Evolutionary conservation across 2,888 invertebrate species (phyloP).

Genomic region (Bursaphelenchus okinawaensis): DNA sequence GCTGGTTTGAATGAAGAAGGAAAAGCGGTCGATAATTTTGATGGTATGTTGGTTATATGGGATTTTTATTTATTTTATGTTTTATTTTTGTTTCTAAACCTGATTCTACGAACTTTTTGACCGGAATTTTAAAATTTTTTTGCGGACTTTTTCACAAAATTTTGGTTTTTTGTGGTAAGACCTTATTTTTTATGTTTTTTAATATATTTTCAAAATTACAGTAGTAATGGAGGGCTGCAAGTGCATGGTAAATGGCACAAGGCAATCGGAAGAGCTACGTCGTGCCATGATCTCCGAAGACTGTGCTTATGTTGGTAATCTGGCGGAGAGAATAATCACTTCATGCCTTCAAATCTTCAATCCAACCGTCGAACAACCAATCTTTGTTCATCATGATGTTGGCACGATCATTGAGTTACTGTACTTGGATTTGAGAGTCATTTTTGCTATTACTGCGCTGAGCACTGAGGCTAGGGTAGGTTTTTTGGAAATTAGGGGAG

Average conservation of each 20-base stretch:
- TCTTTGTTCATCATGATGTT: constrained; percentile 15
- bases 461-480: constrained; percentile 23
- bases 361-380: constrained; percentile 16
- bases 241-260: constrained; percentile 21
- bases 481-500: too few relatives aligned
- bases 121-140: neutral
- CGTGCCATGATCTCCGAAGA: neutral
- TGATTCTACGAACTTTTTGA: too few relatives aligned
- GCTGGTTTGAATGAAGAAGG: constrained; percentile 13
- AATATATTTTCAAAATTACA: constrained; percentile 8
- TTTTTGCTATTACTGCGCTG: constrained; percentile 33
- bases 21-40: constrained; percentile 13
- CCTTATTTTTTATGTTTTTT: too few relatives aligned
- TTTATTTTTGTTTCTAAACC: too few relatives aligned
- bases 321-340: constrained; percentile 12
- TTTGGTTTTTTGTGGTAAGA: too few relatives aligned
- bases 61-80: too few relatives aligned
- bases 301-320: constrained; percentile 3
- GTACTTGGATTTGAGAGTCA: constrained; percentile 35
- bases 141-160: too few relatives aligned
- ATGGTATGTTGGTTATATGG: constrained; percentile 16
- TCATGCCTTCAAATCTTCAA: constrained; percentile 19
- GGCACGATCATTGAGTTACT: constrained; percentile 21
- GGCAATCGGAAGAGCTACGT: constrained; percentile 4
- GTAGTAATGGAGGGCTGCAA: constrained; percentile 22